Percentiles rank a stretch among this genome's conserved stretches.
phyloP scores from a whole-genome alignment of 2,797 vertebrate genomes.

The Pseudocheirus occidentalis region DNA sequence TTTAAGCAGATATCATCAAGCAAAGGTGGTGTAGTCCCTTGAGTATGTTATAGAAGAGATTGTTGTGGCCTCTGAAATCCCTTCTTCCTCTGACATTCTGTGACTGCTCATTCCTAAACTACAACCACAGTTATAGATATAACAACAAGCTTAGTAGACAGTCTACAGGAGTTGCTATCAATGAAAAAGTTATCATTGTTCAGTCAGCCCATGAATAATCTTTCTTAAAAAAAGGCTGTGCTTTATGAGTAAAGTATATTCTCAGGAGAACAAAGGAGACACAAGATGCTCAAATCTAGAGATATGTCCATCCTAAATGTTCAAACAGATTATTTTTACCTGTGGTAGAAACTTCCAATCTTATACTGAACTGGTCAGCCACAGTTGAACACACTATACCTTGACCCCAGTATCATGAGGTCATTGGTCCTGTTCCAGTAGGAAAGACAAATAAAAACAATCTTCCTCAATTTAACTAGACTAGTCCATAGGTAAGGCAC shows the following conservation, averaged over 20 bases:
- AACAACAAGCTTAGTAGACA: not conserved
- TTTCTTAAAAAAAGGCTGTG: not conserved
- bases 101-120: not conserved
- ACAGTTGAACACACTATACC: not conserved
- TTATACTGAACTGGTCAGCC: not conserved
- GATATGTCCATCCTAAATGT: not conserved
- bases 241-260: not conserved
- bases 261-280: not conserved
- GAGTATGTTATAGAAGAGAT: not conserved
- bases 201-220: not conserved
- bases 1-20: not conserved
- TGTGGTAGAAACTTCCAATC: not conserved
- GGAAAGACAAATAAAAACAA: not conserved
- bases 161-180: not conserved
- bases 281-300: not conserved
- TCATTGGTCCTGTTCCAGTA: not conserved
- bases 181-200: not conserved
- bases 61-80: not conserved
- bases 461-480: not conserved
- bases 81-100: not conserved
- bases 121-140: not conserved
- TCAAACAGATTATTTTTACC: not conserved
- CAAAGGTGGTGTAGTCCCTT: not conserved
- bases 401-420: not conserved
- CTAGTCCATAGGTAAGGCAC: not conserved